Evolutionary conservation across 2,113 vertebrate species (phyloP), one percentile per base, ranked within the genome.

Genomic region (Scatophagus argus): DNA sequence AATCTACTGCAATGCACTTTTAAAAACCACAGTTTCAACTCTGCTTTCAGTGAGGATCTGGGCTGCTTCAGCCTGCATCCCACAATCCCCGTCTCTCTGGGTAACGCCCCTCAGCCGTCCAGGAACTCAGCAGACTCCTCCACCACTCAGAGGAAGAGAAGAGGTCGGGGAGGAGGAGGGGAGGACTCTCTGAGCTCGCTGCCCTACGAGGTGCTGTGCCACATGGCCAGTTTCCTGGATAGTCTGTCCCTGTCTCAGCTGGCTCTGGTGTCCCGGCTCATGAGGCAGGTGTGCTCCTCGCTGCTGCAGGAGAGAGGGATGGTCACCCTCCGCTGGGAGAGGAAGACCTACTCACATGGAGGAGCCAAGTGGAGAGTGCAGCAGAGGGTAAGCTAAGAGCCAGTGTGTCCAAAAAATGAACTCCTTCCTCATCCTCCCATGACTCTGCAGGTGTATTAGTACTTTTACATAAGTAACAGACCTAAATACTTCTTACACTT

Each of bases 271-370:
- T 99, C 97, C 1, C 85, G 79, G 39, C 92, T 97, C 71, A 97
- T 98, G 95, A 96, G 97, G 84, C 95, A 97, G 51, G 95, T 99
- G 88, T 97, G 96, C 89, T 95, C 94, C 74, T 95, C 96, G 17
- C 93, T 96, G 82, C 94, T 99, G 83, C 95, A 97, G 83, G 96
- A 97, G 21, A 92, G 96, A 87, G 98, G 98, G 76, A 99, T 99
- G 96, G 97, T 99, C 72, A 93, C 94, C 8, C 94, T 99, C n/a
- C 66, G 62, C 32, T 99, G 98, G 98, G 96, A 95, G 88, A 99
- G 94, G 86, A 96, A 91, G 84, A 94, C 80, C 19, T 95, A 95
- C 87, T 95, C 95, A 19, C 95, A 96, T 0, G 96, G 96, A 0
- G 87, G 94, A 64, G 86, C 92, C 61, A 94, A 93, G 0, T 99